Percentiles rank a stretch among this genome's conserved stretches.
phyloP scores from a whole-genome alignment of 2,113 vertebrate species.

The Chaetura pelagica region DNA sequence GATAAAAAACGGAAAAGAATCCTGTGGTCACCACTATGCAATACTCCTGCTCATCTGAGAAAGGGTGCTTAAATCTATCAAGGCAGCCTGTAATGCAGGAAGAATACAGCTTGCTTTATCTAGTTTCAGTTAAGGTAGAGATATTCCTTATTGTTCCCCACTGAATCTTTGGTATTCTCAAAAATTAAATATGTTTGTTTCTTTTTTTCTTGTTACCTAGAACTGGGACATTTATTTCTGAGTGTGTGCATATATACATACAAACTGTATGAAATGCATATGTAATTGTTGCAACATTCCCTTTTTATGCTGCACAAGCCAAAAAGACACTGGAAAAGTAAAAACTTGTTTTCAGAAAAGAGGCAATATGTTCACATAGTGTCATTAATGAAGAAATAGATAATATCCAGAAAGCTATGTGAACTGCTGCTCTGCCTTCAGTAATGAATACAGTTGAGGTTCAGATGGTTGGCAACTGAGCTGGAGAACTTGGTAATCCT shows the following conservation, averaged over 20 bases:
- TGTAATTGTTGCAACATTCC: background rate
- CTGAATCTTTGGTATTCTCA: background rate
- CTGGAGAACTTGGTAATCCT: background rate
- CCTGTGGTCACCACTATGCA: background rate
- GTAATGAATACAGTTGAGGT: background rate
- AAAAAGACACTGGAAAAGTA: background rate
- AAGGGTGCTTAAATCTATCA: background rate
- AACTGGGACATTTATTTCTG: background rate
- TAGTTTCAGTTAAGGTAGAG: background rate
- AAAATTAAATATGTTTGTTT: background rate
- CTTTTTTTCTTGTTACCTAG: background rate
- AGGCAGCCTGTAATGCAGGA: background rate
- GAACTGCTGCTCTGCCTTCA: background rate
- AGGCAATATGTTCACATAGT: background rate
- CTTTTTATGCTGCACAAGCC: background rate
- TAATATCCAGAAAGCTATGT: background rate
- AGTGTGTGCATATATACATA: background rate
- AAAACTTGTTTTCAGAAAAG: background rate
- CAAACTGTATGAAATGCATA: background rate
- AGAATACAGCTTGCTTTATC: background rate
- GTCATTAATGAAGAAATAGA: background rate
- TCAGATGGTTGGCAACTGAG: background rate
- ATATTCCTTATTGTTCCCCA: background rate
- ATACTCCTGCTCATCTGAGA: fast-evolving
- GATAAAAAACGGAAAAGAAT: background rate